Base-by-base conservation (phyloP, 2,113 vertebrate species). In the Heliornis fulica region DNA sequence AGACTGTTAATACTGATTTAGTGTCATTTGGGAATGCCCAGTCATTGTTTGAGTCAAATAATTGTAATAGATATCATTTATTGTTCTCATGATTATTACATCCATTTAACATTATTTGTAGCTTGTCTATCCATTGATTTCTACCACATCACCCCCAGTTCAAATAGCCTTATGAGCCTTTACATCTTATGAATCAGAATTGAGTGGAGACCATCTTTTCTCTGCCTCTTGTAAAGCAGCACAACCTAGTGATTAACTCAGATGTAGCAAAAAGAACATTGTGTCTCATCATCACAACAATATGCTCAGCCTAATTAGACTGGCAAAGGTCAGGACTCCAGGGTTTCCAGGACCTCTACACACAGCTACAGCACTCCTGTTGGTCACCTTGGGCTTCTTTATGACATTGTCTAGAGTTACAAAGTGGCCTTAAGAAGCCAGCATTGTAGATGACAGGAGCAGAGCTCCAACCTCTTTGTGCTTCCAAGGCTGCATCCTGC, bases 41-140 rank as follows among this genome's bases (percentile, higher is more conserved):
- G 41, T 70, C 6, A 0, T 60, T 83, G 18, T 45, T 61, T 20
- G 18, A 51, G 65, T 19, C 59, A 78, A 78, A 50, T 38, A 6
- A 16, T 29, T 43, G 10, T 32, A 4, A 13, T 15, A 78, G 7
- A 48, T 2, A 5, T n/a, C 0, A 16, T 48, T 53, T 88, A 7
- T 74, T 54, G 2, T 82, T 95, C 28, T 84, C 50, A 66, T 15
- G 14, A 40, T 74, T 57, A 51, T 46, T 59, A 5, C 77, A 43
- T 51, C 20, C 20, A 48, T 50, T 21, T 61, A 46, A n/a, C 29
- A 38, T 36, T 56, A 50, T 60, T 70, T 78, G 15, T 56, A 56
- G 7, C 14, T 61, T 81, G 17, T 61, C 50, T 57, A 2, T 34
- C 50, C 23, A 46, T 21, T 7, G 8, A 17, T 85, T 90, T 87